Evolutionary conservation across 1,140 invertebrate species (phyloP), one percentile per base, ranked within the genome.

Genomic region (Zaprionus vittiger): DNA sequence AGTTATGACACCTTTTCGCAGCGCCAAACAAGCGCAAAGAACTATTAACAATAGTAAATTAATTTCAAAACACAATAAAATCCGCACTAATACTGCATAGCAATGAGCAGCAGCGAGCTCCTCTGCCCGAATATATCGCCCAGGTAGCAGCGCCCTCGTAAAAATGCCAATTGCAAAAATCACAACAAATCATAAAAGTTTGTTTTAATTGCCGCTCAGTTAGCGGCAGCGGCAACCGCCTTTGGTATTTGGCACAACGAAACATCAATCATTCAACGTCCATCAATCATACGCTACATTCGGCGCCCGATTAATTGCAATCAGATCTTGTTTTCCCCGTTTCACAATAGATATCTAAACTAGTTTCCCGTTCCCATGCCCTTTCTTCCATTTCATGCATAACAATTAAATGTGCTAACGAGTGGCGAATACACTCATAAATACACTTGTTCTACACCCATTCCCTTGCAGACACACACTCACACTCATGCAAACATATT

Each of bases 181-280:
- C 84, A 81, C 69, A 89, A 90, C 86, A 82, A 90, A 85, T 90
- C 85, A 85, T 89, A 90, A 89, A 86, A 87, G 71, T 84, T 81
- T 69, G 31, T 80, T 84, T 86, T 84, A 89, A 89, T 89, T 76
- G 79, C 81, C 65, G 31, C 47, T 56, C 56, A 62, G 22, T 55
- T 41, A 41, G 55, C 47, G 47, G 71, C 73, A 52, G 56, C 75
- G 37, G 37, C 12, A n/a, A 44, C 7, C 59, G 71, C 38, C 73
- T 71, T 76, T 71, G 69, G 26, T 47, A 77, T 77, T 70, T 74
- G 64, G 52, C 49, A 57, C 44, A 37, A 14, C 26, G 31, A 54
- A 38, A 49, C 59, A 79, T 86, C 83, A 82, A 86, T 82, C 77
- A 86, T 49, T 38, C 55, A 41, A n/a, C n/a, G 59, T 56, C 62